A percentile compares a stretch with the other conserved stretches of the same genome.
Evolutionary conservation across 1,140 invertebrate species (phyloP).

Genomic region (Paramacrobiotus metropolitanus): DNA sequence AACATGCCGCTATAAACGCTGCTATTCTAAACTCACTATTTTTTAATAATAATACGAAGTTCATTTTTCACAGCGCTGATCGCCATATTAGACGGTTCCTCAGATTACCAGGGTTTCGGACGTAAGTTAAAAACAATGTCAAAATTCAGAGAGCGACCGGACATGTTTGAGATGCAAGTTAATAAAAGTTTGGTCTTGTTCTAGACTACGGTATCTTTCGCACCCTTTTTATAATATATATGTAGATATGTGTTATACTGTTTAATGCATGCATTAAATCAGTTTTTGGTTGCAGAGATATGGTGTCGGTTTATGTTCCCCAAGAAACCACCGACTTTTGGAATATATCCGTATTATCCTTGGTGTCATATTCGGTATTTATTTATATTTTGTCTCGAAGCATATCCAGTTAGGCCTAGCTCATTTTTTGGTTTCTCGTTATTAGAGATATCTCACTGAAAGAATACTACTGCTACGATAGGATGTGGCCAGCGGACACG

Average conservation of each 20-base stretch:
- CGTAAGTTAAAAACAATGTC: too few species aligned
- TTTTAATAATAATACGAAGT: neutral
- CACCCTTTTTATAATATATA: too few species aligned
- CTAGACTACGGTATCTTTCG: neutral
- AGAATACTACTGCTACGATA: neutral
- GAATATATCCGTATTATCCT: neutral
- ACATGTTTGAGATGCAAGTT: neutral
- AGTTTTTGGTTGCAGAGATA: too few species aligned
- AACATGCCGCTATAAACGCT: neutral
- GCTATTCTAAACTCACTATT: neutral
- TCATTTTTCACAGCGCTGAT: neutral
- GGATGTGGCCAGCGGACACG: neutral
- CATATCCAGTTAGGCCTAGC: neutral
- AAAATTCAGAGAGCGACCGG: neutral
- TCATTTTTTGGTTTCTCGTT: neutral
- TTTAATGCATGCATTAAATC: too few species aligned
- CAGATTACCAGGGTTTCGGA: neutral
- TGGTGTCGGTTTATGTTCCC: neutral
- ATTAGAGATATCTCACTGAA: neutral
- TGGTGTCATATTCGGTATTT: neutral
- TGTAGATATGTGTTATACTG: too few species aligned
- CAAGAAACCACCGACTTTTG: neutral
- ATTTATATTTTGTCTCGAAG: neutral
- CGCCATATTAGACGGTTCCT: neutral
- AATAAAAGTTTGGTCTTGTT: neutral